These are phyloP conservation scores for Otus scops DNA, from an alignment of 2,797 vertebrate species.

Conservation along the genomic window DNA sequence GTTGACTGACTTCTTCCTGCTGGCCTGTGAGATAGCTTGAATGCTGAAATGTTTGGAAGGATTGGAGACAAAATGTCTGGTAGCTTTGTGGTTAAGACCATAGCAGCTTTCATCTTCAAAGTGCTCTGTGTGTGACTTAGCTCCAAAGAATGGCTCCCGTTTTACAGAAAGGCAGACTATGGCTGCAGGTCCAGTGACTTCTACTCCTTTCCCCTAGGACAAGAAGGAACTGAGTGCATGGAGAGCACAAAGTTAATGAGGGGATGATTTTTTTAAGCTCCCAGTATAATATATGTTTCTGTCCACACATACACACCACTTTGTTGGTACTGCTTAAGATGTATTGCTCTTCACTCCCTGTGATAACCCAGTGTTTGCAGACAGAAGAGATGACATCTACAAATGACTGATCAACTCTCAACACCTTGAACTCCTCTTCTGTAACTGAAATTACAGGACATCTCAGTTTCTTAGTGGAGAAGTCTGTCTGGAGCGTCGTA, in stretches of 20 bases:
- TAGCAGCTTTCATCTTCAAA: conserved; percentile 48
- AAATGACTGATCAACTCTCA: not conserved
- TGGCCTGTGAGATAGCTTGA: not conserved
- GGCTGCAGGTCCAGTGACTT: not conserved
- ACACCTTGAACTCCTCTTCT: not conserved
- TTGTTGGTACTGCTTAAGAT: not conserved
- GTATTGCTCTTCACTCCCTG: not conserved
- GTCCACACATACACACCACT: not conserved
- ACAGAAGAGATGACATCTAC: not conserved
- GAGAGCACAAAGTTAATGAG: not conserved
- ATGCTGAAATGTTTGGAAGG: not conserved
- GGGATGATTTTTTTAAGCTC: not conserved
- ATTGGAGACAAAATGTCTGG: conserved; percentile 41
- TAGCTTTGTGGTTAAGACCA: conserved; percentile 18
- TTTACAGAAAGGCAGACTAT: not conserved
- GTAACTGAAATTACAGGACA: not conserved
- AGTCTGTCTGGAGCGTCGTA: not conserved
- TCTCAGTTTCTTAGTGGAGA: not conserved
- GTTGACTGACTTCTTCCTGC: not conserved
- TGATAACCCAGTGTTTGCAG: not conserved
- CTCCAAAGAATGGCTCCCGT: conserved; percentile 18
- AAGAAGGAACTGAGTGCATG: not conserved
- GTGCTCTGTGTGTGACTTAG: conserved; percentile 11
- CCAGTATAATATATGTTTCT: not conserved
- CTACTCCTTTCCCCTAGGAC: conserved; percentile 31